phyloP scores from a whole-genome alignment of 2,113 vertebrate genomes.

The Corydoras maculifer region DNA sequence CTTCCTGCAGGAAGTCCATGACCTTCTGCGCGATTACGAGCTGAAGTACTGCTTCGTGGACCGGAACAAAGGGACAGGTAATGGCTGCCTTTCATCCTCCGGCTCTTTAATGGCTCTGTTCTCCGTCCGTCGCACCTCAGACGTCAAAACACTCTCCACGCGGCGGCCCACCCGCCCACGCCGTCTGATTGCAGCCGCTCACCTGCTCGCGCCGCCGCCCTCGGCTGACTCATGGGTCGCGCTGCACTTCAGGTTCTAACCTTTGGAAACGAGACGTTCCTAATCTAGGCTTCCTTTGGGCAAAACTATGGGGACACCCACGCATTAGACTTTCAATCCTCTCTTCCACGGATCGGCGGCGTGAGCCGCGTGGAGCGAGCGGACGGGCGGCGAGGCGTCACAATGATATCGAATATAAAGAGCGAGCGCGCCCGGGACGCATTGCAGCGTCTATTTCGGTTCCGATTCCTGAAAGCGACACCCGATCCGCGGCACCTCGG shows the following conservation, averaged over 20 bases:
- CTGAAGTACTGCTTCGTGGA: constrained; percentile 98
- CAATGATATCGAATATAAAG: too few relatives aligned
- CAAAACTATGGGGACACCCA: too few relatives aligned
- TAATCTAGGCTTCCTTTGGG: too few relatives aligned
- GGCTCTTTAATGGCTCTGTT: constrained; percentile 34
- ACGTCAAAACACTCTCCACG: constrained; percentile 20
- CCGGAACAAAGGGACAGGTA: constrained; percentile 97
- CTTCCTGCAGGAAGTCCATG: constrained; percentile 83
- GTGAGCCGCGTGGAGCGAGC: too few relatives aligned
- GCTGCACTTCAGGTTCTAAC: background rate
- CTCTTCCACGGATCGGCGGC: too few relatives aligned
- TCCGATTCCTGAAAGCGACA: background rate
- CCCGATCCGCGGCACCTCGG: background rate
- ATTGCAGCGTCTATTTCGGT: too few relatives aligned
- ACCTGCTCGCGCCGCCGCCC: constrained; percentile 11
- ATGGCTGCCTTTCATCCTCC: constrained; percentile 39
- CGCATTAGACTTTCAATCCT: too few relatives aligned
- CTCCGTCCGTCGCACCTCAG: constrained; percentile 24
- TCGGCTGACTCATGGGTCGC: background rate
- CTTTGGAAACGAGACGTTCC: too few relatives aligned
- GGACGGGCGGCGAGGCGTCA: too few relatives aligned
- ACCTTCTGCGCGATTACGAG: constrained; percentile 89
- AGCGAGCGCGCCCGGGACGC: too few relatives aligned
- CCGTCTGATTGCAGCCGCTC: constrained; percentile 24
- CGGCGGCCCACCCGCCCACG: constrained; percentile 20